Evolutionary conservation across 2,113 vertebrate genomes (phyloP).

Genomic region (Paedocypris sp.): DNA sequence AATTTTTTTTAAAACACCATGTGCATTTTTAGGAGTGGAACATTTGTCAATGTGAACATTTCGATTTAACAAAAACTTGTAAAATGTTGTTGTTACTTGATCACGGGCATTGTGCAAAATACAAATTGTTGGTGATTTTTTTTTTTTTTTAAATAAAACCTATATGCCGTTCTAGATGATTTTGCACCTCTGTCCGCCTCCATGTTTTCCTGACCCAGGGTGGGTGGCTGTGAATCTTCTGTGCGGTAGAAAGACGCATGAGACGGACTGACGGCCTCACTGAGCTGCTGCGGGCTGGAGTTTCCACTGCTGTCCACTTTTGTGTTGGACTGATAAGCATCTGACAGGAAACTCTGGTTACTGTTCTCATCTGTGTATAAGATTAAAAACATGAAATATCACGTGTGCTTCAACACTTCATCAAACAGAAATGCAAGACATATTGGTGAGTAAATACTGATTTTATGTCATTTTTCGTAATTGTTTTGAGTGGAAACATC

Average conservation of each 20-base stretch:
- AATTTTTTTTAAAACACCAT: too few relatives aligned
- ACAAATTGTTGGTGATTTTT: too few relatives aligned
- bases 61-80: too few relatives aligned
- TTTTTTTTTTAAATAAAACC: too few relatives aligned
- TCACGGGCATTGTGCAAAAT: too few relatives aligned
- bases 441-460: too few relatives aligned
- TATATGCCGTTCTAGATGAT: too few relatives aligned
- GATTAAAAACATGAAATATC: background rate
- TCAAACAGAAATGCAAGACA: background rate
- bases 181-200: conserved; percentile 61
- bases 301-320: conserved; percentile 88
- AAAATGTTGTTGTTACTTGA: too few relatives aligned
- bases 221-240: conserved; percentile 89
- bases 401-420: background rate
- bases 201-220: conserved; percentile 85
- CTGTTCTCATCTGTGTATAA: conserved; percentile 87
- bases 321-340: conserved; percentile 71
- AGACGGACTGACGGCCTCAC: conserved; percentile 75
- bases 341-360: conserved; percentile 93
- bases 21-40: too few relatives aligned
- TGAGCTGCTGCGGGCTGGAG: conserved; percentile 87
- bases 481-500: background rate
- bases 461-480: too few relatives aligned
- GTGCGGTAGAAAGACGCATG: conserved; percentile 76
- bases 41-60: too few relatives aligned